A percentile compares a stretch with the other conserved stretches of the same genome.
Conservation (phyloP, 53 echinoderm and acorn worm species). For the Astropecten irregularis region DNA sequence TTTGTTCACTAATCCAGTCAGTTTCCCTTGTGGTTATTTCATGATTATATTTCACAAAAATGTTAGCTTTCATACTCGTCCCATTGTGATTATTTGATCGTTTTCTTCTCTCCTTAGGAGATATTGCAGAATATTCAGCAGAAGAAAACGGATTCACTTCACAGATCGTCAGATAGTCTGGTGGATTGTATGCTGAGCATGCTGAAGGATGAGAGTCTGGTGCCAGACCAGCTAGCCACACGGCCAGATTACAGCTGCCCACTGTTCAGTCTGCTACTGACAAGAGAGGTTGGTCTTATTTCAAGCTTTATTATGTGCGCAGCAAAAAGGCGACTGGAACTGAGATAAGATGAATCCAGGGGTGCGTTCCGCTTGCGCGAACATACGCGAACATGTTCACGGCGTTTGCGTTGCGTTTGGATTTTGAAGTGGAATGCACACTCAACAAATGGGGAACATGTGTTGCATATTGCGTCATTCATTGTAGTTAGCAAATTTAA, state of each 20-base stretch:
- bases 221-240: background rate
- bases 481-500: background rate
- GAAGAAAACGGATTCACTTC: slow-evolving; percentile 1
- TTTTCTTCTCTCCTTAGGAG: slow-evolving; percentile 3
- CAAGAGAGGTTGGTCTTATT: slow-evolving; percentile 52
- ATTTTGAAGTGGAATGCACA: background rate
- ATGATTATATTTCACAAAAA: no score
- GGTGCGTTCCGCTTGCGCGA: no score
- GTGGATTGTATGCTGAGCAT: background rate
- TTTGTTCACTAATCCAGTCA: no score
- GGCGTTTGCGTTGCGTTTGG: no score
- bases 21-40: no score
- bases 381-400: no score
- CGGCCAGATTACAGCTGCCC: slow-evolving; percentile 29
- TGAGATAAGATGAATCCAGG: background rate
- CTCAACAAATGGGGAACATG: no score
- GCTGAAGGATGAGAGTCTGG: background rate
- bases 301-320: background rate
- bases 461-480: background rate
- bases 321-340: background rate
- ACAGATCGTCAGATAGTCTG: background rate
- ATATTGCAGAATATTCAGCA: slow-evolving; percentile 35
- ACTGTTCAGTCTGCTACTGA: slow-evolving; percentile 35
- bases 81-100: background rate
- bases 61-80: no score